Percentiles rank a stretch among this genome's conserved stretches.
phyloP scores from a whole-genome alignment of 2,888 invertebrate species.

The Drosophila hamatofila region DNA sequence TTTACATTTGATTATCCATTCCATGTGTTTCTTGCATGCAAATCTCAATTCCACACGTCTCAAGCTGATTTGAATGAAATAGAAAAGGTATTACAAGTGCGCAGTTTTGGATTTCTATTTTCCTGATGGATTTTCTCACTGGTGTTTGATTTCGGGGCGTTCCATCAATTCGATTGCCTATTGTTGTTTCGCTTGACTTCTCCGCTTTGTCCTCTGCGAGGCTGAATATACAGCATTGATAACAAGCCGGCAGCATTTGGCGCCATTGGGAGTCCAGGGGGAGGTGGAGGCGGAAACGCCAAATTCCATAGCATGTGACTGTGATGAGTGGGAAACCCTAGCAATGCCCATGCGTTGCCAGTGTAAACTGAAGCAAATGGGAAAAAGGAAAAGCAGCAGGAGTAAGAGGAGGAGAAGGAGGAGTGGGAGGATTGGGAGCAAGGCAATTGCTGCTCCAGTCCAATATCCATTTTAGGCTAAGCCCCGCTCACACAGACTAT shows the following conservation, averaged over 20 bases:
- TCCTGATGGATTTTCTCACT: slow-evolving; percentile 28
- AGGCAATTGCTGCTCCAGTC: slow-evolving; percentile 35
- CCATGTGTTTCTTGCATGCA: not conserved
- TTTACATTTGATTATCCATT: not conserved
- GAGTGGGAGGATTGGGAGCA: not conserved
- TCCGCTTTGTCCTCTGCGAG: slow-evolving; percentile 16
- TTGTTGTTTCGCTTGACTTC: slow-evolving; percentile 40
- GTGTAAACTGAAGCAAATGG: slow-evolving; percentile 15
- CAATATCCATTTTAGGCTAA: slow-evolving; percentile 34
- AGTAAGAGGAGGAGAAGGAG: not conserved
- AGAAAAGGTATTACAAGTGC: slow-evolving; percentile 21
- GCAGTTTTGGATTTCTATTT: not conserved
- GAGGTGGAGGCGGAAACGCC: not conserved
- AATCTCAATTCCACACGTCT: slow-evolving; percentile 2
- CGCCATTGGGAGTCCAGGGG: slow-evolving; percentile 4
- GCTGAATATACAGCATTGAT: slow-evolving; percentile 29
- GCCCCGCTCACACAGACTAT: slow-evolving; percentile 30
- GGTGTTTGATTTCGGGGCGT: slow-evolving; percentile 40
- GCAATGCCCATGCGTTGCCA: slow-evolving; percentile 34
- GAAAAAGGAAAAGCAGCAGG: not conserved
- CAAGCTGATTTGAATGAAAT: not conserved
- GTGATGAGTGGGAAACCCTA: slow-evolving; percentile 23
- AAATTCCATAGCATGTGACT: slow-evolving; percentile 3
- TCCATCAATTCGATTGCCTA: slow-evolving; percentile 40
- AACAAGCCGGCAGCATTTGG: slow-evolving; percentile 19